Base-by-base conservation (phyloP, 2,888 invertebrate species). In the Oligia latruncula region DNA sequence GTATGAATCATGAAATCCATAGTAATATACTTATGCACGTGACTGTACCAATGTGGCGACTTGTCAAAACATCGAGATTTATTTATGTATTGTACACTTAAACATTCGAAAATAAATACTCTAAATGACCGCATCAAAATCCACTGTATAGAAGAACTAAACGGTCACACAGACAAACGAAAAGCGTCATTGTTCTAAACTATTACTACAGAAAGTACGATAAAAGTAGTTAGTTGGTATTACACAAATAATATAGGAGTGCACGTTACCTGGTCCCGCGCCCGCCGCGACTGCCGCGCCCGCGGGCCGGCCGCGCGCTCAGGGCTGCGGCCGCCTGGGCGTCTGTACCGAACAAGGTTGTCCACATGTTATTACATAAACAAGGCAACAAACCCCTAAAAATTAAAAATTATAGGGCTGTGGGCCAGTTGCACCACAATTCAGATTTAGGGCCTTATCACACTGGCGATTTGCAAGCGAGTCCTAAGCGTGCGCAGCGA, bases 261-360 rank as follows among this genome's bases (percentile, higher is more conserved):
- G 60, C 29, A 40, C 2, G 49, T 76, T 82, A 87, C 75, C 87
- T 85, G 87, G 23, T 55, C 0, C 89, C 87, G 1, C 88, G 85
- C 0, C 80, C 74, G 8, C 88, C 87, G 2, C 89, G 76, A 29
- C 77, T 74, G 60, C 86, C 84, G 0, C 86, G 29, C 0, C 83
- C 84, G 11, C 84, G 86, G 0, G 62, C 3, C 0, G 86, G 65
- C 0, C 86, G 71, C 35, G 75, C 77, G 55, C 8, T 35, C 64
- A 68, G 0, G 5, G 86, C 86, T 2, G 84, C 82, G 0, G 74
- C 74, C 15, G 82, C 86, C 13, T 77, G 86, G 9, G 84, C 84
- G 40, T 77, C 86, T 86, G 62, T 4, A 17, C 3, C 11, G 2
- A 60, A 40, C n/a, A 2, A 58, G 58, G 8, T 52, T 55, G 4